Base-by-base conservation (phyloP, 2,888 invertebrate genomes). In the Harpalus rufipes region DNA sequence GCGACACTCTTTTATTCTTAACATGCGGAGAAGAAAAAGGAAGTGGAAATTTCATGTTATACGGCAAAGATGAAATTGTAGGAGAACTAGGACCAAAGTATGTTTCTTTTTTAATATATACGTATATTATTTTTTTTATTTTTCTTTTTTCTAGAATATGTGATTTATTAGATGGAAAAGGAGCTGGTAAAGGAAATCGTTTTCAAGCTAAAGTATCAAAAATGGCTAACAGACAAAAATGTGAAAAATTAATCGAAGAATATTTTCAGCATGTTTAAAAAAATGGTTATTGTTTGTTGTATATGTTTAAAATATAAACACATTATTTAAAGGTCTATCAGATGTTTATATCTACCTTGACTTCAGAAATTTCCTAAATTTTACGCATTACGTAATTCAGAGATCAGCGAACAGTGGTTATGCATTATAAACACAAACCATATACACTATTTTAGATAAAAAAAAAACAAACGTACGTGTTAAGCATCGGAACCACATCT, bases 141-240 rank as follows among this genome's bases (percentile, higher is more conserved):
- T 83, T 86, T 85, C 90, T 86, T 91, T 93, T 86, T 91, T 93
- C 86, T 91, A 94, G 94, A 88, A 92, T 96, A 86, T 92, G 94
- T 79, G 93, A 94, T 58, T 85, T 96, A 0, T 89, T 97, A 14
- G 94, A 94, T 87, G 96, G 95, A 3, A 96, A 96, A 91, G 97
- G 97, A 7, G 95, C 94, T 41, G 94, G 94, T 65, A 95, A 95
- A 88, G 94, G 95, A 79, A 94, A 94, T 58, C 93, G 93, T 87
- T 96, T 94, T 88, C 96, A 96, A 91, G 97, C 95, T 0, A 97
- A 96, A 91, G 95, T 95, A 0, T 93, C 92, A 4, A 95, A 95
- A 88, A 89, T 96, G 87, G 91, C 92, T n/a, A 93, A 93, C 85
- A 91, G 95, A 59, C 91, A 91, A 39, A 93, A 95, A 90, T 96